phyloP scores from a whole-genome alignment of 2,888 invertebrate species.

The Chrysolina oricalcia region DNA sequence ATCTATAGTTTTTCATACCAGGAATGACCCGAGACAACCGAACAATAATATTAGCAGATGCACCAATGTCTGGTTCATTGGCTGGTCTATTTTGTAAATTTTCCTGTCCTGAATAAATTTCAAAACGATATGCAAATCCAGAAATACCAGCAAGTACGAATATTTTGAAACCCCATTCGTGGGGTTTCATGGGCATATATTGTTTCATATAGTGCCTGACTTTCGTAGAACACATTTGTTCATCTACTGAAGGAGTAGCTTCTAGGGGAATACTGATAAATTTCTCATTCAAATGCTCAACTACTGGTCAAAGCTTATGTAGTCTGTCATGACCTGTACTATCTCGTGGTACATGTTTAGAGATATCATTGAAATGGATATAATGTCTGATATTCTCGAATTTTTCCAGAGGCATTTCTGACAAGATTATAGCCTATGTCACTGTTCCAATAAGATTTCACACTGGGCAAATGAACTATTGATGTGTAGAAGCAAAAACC shows the following conservation, averaged over 20 bases:
- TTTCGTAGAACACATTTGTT: conserved; percentile 64
- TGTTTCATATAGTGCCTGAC: conserved; percentile 60
- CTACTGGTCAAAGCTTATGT: conserved; percentile 13
- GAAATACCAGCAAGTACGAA: no score
- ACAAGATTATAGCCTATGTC: conserved; percentile 28
- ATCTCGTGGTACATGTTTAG: conserved; percentile 14
- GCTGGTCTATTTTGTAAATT: conserved; percentile 47
- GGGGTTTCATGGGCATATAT: conserved; percentile 62
- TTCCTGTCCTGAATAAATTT: conserved; percentile 44
- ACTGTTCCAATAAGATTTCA: conserved; percentile 25
- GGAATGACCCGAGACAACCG: no score
- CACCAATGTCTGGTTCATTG: conserved; percentile 62
- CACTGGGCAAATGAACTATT: conserved; percentile 24
- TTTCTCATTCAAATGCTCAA: conserved; percentile 54
- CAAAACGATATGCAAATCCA: conserved; percentile 59
- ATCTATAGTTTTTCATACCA: conserved; percentile 60
- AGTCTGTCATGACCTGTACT: conserved; percentile 26
- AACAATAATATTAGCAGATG: conserved; percentile 63
- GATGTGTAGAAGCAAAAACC: conserved; percentile 18
- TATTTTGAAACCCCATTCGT: conserved; percentile 64
- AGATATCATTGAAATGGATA: conserved; percentile 25
- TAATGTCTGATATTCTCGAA: conserved; percentile 20
- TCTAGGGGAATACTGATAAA: conserved; percentile 61
- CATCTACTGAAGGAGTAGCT: conserved; percentile 60
- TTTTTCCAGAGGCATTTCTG: conserved; percentile 10